Base-by-base conservation (phyloP, 1,140 invertebrate species). In the Ostrea edulis region DNA sequence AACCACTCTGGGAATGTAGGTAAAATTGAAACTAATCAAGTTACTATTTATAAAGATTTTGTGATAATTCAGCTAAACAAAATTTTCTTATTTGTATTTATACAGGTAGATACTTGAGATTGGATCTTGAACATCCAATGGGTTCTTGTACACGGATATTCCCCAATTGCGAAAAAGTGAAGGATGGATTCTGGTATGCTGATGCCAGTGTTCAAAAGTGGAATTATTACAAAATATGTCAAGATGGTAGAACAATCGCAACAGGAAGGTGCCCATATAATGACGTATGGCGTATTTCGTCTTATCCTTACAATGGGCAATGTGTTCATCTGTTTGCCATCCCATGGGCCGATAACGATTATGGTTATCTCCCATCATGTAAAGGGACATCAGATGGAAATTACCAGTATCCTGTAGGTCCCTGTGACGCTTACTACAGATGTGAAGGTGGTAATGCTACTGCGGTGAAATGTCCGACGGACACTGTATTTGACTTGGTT, bases 371-470 rank as follows among this genome's bases (percentile, higher is more conserved):
- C 9, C 68, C 68, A 11, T 35, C 68, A 11, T 71, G 68, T 14
- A 71, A 71, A 4, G 68, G 68, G 25, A 71, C 22, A 35, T 4
- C 68, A 29, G 68, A 71, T 29, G 68, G 68, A 71, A 71, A 71
- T 71, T 71, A 35, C 25, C 68, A 71, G 12, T 71, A 71, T 29
- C 68, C 22, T 71, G 22, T 29, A 35, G 7, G 68, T 25, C 65
- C 65, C 0, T 71, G 68, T 71, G 68, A 71, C 29, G 68, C 68
- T 71, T 71, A 71, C 29, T 71, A 71, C 29, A 71, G 12, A 71
- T 71, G 68, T 71, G 68, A 71, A 12, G 68, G 29, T 71, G 68
- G 68, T 8, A 35, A 8, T 29, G 68, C 68, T 71, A 25, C 68
- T 0, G 68, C 68, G 9, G 68, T 71, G 22, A 71, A 71, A 71